Evolutionary conservation across 2,113 vertebrate genomes (phyloP).

Genomic region (Paedocypris sp.): DNA sequence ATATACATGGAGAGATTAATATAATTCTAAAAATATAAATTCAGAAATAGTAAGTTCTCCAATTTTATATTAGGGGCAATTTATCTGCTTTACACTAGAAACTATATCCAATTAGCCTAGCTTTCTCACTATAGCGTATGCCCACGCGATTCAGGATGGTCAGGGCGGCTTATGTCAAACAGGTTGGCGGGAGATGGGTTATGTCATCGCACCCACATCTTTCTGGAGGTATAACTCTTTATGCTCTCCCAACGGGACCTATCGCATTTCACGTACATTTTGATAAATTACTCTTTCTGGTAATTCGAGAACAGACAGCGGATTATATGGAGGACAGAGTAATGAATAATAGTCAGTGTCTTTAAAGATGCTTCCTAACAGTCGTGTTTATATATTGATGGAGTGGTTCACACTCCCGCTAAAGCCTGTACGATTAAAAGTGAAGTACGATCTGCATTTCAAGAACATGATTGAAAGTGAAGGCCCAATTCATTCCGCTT

Average conservation of each 20-base stretch:
- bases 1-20: no score
- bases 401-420: neutral
- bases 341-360: conserved; percentile 27
- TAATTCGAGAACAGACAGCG: conserved; percentile 30
- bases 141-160: conserved; percentile 19
- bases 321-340: conserved; percentile 13
- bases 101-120: conserved; percentile 19
- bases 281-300: conserved; percentile 31
- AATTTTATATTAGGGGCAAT: no score
- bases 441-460: neutral
- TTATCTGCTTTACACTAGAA: conserved; percentile 17
- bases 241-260: conserved; percentile 24
- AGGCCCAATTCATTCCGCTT: neutral
- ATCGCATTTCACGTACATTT: conserved; percentile 32
- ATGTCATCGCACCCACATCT: conserved; percentile 28
- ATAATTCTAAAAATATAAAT: no score
- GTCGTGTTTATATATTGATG: conserved; percentile 4
- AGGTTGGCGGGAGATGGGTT: conserved; percentile 29
- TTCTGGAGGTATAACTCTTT: conserved; percentile 24
- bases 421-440: neutral
- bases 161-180: conserved; percentile 14
- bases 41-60: no score
- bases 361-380: conserved; percentile 16
- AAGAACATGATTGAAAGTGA: neutral
- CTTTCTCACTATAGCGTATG: conserved; percentile 6